Evolutionary conservation across 2,797 vertebrate genomes (phyloP).

Genomic region (Phrynocephalus guinanensis): DNA sequence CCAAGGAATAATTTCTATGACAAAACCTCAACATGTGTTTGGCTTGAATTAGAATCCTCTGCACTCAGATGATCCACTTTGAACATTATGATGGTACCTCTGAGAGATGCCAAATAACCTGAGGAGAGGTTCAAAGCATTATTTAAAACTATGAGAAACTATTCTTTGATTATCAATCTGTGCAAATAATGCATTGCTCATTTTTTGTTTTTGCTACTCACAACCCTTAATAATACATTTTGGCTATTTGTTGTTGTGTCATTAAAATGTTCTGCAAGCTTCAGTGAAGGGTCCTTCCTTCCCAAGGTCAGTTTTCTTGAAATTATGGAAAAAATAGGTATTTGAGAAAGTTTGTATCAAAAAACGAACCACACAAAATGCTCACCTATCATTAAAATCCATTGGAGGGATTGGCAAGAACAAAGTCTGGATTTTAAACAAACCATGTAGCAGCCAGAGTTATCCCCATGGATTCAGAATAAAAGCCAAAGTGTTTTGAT

Average conservation of each 20-base stretch:
- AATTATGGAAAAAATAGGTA: not conserved
- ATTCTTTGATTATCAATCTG: no score
- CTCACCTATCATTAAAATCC: not conserved
- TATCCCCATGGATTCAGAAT: not conserved
- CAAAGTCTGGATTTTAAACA: not conserved
- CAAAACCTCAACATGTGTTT: not conserved
- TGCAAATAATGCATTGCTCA: no score
- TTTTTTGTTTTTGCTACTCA: no score
- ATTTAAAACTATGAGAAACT: no score
- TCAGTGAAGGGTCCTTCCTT: no score
- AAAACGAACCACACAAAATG: not conserved
- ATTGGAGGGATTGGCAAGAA: not conserved
- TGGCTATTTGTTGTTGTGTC: no score
- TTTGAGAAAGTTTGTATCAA: not conserved
- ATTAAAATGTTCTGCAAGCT: no score
- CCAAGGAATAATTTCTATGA: slow-evolving; percentile 27
- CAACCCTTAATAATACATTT: no score
- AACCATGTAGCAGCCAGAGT: not conserved
- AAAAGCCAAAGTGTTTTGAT: not conserved
- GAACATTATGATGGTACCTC: slow-evolving; percentile 18
- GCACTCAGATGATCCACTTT: not conserved
- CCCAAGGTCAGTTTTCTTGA: not conserved
- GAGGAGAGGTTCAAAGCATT: not conserved
- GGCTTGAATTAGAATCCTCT: slow-evolving; percentile 9
- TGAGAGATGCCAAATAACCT: not conserved